phyloP scores from a whole-genome alignment of 2,113 vertebrate species.

The Dendropsophus ebraccatus region DNA sequence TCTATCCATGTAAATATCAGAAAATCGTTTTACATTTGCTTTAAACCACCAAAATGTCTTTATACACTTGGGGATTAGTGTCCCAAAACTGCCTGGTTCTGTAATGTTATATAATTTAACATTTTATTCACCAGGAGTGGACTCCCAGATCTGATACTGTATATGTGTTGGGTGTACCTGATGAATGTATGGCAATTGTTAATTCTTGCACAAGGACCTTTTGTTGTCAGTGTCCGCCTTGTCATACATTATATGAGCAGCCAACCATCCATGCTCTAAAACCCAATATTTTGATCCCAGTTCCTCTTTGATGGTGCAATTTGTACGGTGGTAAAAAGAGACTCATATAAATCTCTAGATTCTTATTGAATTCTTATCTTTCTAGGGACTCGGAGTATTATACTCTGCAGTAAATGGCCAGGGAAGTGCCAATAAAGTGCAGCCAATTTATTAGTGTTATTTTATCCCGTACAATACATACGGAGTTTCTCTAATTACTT shows the following conservation, averaged over 20 bases:
- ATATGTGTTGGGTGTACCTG: no score
- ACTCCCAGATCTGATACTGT: no score
- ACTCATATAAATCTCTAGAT: not conserved
- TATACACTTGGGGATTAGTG: no score
- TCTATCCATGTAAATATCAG: no score
- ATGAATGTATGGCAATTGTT: not conserved
- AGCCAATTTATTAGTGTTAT: not conserved
- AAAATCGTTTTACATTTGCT: no score
- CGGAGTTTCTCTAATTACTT: not conserved
- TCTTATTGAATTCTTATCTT: not conserved
- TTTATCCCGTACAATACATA: not conserved
- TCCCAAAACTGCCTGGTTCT: no score
- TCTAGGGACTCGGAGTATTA: not conserved
- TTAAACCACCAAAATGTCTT: no score
- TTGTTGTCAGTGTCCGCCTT: no score
- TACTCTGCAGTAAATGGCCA: not conserved
- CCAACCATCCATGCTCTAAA: not conserved
- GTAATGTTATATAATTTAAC: no score
- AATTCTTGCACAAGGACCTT: no score
- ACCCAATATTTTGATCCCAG: not conserved
- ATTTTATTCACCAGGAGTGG: no score
- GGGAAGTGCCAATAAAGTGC: not conserved
- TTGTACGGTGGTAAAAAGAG: not conserved
- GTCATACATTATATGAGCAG: not conserved
- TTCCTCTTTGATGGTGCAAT: not conserved